Conservation (phyloP, 30 jellyfish, hydroid and myxozoan genomes). For the Sanderia malayensis region DNA sequence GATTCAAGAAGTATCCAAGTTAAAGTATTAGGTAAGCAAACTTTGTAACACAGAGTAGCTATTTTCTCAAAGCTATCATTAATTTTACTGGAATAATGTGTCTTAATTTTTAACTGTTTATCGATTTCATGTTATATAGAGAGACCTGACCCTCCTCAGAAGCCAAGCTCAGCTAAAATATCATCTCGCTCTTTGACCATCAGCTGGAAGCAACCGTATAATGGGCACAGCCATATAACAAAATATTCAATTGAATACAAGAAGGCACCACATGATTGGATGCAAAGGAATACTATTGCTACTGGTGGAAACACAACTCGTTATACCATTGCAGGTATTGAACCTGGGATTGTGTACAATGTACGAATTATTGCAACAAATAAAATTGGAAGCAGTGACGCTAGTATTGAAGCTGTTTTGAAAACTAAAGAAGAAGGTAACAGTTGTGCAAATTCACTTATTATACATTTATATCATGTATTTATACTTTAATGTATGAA, state of each 20-base stretch:
- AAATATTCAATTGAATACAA: constrained; percentile 53
- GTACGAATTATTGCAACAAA: constrained; percentile 66
- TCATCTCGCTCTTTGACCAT: constrained; percentile 71
- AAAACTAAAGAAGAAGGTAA: constrained; percentile 94
- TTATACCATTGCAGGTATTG: constrained; percentile 22
- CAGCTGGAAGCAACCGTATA: constrained; percentile 65
- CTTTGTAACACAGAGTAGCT: too few species aligned
- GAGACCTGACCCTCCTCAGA: constrained; percentile 71
- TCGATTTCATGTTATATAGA: constrained; percentile 17
- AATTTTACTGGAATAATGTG: too few species aligned
- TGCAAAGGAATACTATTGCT: not conserved
- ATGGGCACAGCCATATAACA: constrained; percentile 65
- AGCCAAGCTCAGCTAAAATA: constrained; percentile 32
- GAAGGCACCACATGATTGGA: constrained; percentile 44
- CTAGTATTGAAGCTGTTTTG: constrained; percentile 52
- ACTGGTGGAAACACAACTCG: constrained; percentile 49
- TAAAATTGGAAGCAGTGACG: constrained; percentile 61
- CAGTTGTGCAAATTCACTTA: too few species aligned
- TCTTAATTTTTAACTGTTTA: not conserved
- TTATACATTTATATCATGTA: too few species aligned
- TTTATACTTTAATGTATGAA: too few species aligned
- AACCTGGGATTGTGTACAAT: constrained; percentile 66
- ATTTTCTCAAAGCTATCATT: too few species aligned
- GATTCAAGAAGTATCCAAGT: constrained; percentile 41
- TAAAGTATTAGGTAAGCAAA: constrained; percentile 76